Evolutionary conservation across 2,113 vertebrate species (phyloP), one percentile per base, ranked within the genome.

Genomic region (Cephalopterus ornatus): DNA sequence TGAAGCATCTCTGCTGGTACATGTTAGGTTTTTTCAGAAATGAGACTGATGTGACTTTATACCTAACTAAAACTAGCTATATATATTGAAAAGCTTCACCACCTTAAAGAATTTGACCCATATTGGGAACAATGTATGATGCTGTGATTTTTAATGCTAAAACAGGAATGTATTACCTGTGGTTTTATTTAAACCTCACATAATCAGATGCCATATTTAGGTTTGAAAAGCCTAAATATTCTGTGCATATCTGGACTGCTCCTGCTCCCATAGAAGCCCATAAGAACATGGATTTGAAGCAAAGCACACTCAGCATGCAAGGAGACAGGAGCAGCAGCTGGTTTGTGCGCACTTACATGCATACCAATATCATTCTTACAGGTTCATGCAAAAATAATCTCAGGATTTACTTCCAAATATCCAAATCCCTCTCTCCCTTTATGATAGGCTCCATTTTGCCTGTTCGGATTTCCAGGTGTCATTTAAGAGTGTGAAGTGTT

Each of bases 351-450:
- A 32, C 76, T 81, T 71, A 88, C 33, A 49, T 49, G 73, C 76
- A 88, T 89, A 83, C 72, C 85, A 80, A 81, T 91, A 96, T 78
- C 24, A 91, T 91, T 90, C 88, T 85, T 92, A 93, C 83, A 92
- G 91, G 83, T 96, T 92, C 89, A 66, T 82, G 83, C 71, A 89
- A 95, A 92, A 95, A 87, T 96, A 95, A 96, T 93, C 91, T 93
- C 65, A 73, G 96, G 88, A 96, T 97, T 96, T 95, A 75, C 80
- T 95, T 94, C 76, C 80, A 91, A 84, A 92, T 20, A 93, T 44
- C 88, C 76, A 93, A 89, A 95, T 96, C 92, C 91, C 65, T 62
- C 71, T 92, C 46, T 84, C 18, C 49, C 41, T 92, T 92, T 74
- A 75, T 89, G 79, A 93, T 81, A 90, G 83, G 83, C 70, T 84